Evolutionary conservation across 2,888 invertebrate genomes (phyloP).

Genomic region (Amitus sp.): DNA sequence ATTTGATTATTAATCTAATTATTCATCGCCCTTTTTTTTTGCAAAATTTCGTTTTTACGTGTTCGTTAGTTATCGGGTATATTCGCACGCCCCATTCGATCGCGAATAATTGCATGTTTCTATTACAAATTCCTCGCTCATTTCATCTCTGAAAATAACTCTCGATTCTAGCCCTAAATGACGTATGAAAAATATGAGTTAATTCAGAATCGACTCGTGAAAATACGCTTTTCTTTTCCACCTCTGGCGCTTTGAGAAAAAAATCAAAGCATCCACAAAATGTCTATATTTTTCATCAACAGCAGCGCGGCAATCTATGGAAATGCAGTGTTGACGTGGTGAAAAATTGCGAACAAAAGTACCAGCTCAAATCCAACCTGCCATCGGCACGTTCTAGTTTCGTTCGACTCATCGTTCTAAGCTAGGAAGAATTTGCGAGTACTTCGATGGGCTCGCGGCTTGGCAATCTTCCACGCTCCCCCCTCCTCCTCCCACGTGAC

Average conservation of each 20-base stretch:
- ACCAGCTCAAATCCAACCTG: constrained; percentile 29
- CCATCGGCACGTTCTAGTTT: constrained; percentile 23
- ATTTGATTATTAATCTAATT: neutral
- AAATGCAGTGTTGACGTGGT: constrained; percentile 31
- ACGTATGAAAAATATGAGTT: constrained; percentile 3
- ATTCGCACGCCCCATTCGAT: neutral
- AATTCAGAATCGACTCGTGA: too few species aligned
- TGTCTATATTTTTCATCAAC: too few species aligned
- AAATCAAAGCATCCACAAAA: too few species aligned
- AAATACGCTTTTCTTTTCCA: neutral
- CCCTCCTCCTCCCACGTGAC: constrained; percentile 36
- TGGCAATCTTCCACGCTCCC: constrained; percentile 54
- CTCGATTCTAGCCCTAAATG: neutral
- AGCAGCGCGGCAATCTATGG: too few species aligned
- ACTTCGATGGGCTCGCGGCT: constrained; percentile 44
- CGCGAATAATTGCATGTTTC: constrained; percentile 9
- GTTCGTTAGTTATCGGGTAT: constrained; percentile 2
- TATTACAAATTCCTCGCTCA: constrained; percentile 1
- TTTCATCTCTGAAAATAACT: neutral
- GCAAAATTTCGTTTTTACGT: neutral
- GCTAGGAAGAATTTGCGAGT: constrained; percentile 33
- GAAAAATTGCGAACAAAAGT: constrained; percentile 20
- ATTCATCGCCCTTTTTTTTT: neutral
- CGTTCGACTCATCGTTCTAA: constrained; percentile 22
- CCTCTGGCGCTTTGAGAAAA: neutral